A percentile compares a stretch with the other conserved stretches of the same genome.
phyloP scores from a whole-genome alignment of 2,888 invertebrate species.

The Sminthurinus aureus region DNA sequence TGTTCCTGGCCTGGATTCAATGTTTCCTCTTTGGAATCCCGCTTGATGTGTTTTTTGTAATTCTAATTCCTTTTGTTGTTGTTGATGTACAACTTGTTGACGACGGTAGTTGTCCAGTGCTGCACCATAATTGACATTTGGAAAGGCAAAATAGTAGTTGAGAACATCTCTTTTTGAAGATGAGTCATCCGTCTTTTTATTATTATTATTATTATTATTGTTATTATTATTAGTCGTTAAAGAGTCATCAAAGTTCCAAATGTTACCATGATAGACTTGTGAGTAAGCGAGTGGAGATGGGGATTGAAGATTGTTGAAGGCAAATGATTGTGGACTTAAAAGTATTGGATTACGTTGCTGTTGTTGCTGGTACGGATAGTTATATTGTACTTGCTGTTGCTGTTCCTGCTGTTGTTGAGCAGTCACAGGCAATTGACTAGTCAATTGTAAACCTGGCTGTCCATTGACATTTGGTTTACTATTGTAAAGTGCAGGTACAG shows the following conservation, averaged over 20 bases:
- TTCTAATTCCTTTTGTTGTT: neutral
- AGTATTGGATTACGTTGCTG: neutral
- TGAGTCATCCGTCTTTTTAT: neutral
- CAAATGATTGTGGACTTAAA: neutral
- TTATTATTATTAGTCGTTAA: neutral
- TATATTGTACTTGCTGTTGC: neutral
- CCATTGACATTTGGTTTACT: conserved; percentile 29
- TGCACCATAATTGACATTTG: conserved; percentile 27
- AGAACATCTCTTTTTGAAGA: conserved; percentile 12
- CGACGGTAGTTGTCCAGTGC: conserved; percentile 12
- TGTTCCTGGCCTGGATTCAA: conserved; percentile 46
- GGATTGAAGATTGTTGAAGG: neutral
- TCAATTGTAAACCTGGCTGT: conserved; percentile 36
- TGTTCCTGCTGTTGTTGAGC: conserved; percentile 4
- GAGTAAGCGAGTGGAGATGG: conserved; percentile 28
- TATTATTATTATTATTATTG: neutral
- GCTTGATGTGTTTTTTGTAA: neutral
- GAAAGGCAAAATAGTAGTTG: conserved; percentile 33
- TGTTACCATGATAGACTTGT: conserved; percentile 37
- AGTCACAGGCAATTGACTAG: conserved; percentile 17
- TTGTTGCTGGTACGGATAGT: neutral
- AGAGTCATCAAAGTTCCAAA: conserved; percentile 46
- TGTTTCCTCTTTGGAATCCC: conserved; percentile 56
- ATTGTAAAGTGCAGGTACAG: conserved; percentile 33
- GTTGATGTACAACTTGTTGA: no score